A percentile compares a stretch with the other conserved stretches of the same genome.
Evolutionary conservation across 1,140 invertebrate species (phyloP).

Genomic region (Atta cephalotes): DNA sequence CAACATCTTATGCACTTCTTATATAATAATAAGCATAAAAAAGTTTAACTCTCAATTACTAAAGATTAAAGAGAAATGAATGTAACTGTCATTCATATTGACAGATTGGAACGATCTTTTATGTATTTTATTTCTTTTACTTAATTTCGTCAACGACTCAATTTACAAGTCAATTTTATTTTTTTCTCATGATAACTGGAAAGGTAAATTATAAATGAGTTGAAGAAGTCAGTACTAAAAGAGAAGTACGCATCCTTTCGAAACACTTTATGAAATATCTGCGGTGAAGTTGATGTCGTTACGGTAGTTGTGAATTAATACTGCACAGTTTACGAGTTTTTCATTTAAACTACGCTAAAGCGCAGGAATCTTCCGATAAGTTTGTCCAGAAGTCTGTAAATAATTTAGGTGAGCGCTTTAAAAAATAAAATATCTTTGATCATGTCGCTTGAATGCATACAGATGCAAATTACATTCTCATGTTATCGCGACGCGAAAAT

Average conservation of each 20-base stretch:
- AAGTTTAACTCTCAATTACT: constrained; percentile 1
- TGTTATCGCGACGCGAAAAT: neutral
- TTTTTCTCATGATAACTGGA: neutral
- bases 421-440: neutral
- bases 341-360: neutral
- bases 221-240: neutral
- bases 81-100: no score
- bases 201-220: neutral
- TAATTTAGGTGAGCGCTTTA: constrained; percentile 6
- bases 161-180: neutral
- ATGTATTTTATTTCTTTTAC: neutral
- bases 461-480: neutral
- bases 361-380: neutral
- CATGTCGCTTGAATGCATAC: neutral
- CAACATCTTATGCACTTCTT: neutral
- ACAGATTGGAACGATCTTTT: neutral
- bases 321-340: neutral
- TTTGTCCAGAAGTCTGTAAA: constrained; percentile 4
- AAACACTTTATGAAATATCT: constrained; percentile 4
- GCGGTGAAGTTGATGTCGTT: neutral
- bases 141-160: neutral
- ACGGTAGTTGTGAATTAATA: constrained; percentile 13
- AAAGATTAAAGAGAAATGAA: neutral
- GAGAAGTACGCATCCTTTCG: neutral
- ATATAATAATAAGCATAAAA: neutral